A percentile compares a stretch with the other conserved stretches of the same genome.
Conservation (phyloP, 2,888 invertebrate genomes). For the Hedya salicella region DNA sequence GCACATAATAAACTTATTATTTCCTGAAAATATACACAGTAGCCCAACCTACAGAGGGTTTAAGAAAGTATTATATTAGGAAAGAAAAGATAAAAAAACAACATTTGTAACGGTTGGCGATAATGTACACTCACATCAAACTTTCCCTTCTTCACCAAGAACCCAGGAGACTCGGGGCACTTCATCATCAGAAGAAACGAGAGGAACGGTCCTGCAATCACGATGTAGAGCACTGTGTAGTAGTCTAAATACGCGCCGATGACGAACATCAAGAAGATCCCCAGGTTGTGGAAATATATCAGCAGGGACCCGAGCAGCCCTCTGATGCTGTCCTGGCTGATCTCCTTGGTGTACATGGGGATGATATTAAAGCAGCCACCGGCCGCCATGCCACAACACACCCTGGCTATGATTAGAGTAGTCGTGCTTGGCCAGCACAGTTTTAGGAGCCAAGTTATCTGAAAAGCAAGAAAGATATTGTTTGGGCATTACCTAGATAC, state of each 20-base stretch:
- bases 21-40: too few species aligned
- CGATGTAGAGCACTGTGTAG: slow-evolving; percentile 57
- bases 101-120: too few species aligned
- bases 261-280: slow-evolving; percentile 63
- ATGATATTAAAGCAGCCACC: slow-evolving; percentile 67
- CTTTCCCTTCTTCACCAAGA: slow-evolving; percentile 62
- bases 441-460: slow-evolving; percentile 69
- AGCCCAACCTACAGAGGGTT: too few species aligned
- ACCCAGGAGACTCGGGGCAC: slow-evolving; percentile 71
- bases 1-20: too few species aligned
- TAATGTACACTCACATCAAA: slow-evolving; percentile 63
- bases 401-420: slow-evolving; percentile 60
- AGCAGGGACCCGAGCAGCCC: slow-evolving; percentile 64
- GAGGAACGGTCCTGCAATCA: slow-evolving; percentile 54
- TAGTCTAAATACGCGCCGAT: slow-evolving; percentile 67
- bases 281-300: slow-evolving; percentile 62
- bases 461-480: slow-evolving; percentile 50
- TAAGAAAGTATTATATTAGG: too few species aligned
- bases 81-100: too few species aligned
- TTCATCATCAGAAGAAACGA: slow-evolving; percentile 55
- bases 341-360: slow-evolving; percentile 69
- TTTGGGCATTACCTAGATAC: too few species aligned
- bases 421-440: slow-evolving; percentile 53
- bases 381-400: slow-evolving; percentile 61
- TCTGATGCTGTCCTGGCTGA: slow-evolving; percentile 67